A percentile compares a stretch with the other conserved stretches of the same genome.
Evolutionary conservation across 2,797 vertebrate species (phyloP).

Genomic region (Protonibea diacanthus): DNA sequence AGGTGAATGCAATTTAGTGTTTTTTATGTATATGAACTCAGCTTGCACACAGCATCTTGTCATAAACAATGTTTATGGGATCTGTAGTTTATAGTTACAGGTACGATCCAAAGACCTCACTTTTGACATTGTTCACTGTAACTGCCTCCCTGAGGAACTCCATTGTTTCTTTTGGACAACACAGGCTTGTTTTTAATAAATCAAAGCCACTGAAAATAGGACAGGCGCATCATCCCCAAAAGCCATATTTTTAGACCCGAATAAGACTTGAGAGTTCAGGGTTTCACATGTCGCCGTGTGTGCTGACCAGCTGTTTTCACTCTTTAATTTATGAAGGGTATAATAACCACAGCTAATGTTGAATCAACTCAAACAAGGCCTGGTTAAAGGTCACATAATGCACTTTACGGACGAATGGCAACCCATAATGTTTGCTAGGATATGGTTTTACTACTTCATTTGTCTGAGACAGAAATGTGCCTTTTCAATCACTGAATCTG

Average conservation of each 20-base stretch:
- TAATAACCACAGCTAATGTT: constrained; percentile 5
- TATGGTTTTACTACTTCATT: constrained; percentile 32
- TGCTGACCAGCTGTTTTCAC: constrained; percentile 32
- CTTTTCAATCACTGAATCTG: constrained; percentile 64
- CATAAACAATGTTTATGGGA: background rate
- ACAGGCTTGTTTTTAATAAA: background rate
- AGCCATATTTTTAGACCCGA: constrained; percentile 64
- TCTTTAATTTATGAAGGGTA: constrained; percentile 6
- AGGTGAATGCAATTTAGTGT: no score
- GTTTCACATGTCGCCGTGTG: background rate
- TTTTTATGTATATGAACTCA: background rate
- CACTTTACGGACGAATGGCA: constrained; percentile 80
- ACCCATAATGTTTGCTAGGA: constrained; percentile 33
- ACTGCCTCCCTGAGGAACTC: background rate
- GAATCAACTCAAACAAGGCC: constrained; percentile 42
- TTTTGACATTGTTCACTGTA: background rate
- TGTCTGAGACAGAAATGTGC: constrained; percentile 63
- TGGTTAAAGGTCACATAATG: constrained; percentile 56
- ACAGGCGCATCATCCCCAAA: constrained; percentile 20
- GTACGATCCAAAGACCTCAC: background rate
- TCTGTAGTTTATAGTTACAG: background rate
- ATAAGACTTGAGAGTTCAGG: background rate
- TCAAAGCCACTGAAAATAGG: background rate
- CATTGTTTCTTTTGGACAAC: background rate
- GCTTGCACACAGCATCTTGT: background rate